These are phyloP conservation scores for Sebastes taczanowskii DNA, from an alignment of 2,797 vertebrate genomes.

Conservation along the genomic window DNA sequence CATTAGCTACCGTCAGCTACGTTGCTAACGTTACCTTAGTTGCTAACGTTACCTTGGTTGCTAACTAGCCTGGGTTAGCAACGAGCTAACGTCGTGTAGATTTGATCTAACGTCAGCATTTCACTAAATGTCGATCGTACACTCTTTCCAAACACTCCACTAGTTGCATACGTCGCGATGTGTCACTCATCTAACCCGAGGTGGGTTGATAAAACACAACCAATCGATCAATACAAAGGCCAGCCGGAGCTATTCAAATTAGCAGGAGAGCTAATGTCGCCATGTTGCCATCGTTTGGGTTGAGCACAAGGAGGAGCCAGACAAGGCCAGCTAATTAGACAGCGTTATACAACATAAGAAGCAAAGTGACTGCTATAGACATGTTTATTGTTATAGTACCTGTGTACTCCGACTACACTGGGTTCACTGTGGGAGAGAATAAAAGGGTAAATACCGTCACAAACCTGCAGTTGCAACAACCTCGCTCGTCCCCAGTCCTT, in stretches of 20 bases:
- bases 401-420: background rate
- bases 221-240: slow-evolving; percentile 15
- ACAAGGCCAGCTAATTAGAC: slow-evolving; percentile 33
- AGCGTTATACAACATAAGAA: background rate
- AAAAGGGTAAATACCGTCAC: slow-evolving; percentile 22
- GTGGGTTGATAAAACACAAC: background rate
- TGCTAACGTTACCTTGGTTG: slow-evolving; percentile 4
- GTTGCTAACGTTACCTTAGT: background rate
- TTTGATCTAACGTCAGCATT: background rate
- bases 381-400: background rate
- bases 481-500: slow-evolving; percentile 58
- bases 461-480: slow-evolving; percentile 59
- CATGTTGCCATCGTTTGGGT: slow-evolving; percentile 68
- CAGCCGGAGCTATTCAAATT: slow-evolving; percentile 19
- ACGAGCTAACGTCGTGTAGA: background rate
- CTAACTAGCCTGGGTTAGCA: slow-evolving; percentile 35
- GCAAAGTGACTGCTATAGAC: rapidly evolving
- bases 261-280: slow-evolving; percentile 68
- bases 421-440: background rate
- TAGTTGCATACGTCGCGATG: rapidly evolving
- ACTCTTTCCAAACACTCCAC: rapidly evolving
- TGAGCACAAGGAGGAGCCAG: slow-evolving; percentile 36
- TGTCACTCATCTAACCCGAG: rapidly evolving
- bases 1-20: background rate
- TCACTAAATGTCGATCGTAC: rapidly evolving